phyloP scores from a whole-genome alignment of 2,797 vertebrate species.

The Muscicapa striata region DNA sequence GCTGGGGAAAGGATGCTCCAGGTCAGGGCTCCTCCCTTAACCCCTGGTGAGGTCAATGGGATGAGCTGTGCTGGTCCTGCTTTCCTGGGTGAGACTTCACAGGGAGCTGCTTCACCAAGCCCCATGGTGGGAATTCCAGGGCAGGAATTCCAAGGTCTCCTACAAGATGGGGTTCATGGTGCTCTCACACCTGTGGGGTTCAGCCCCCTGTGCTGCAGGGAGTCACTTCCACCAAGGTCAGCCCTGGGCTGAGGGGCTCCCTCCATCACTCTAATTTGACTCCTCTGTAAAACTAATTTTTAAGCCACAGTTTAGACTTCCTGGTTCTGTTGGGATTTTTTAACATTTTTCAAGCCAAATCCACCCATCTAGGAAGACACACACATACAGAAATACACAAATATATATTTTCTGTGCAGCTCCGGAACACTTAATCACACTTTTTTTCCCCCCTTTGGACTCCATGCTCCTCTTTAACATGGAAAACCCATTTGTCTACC shows the following conservation, averaged over 20 bases:
- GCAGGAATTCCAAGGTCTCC: not conserved
- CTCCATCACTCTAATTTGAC: not conserved
- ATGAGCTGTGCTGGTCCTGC: not conserved
- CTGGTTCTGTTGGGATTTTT: not conserved
- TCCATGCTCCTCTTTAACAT: not conserved
- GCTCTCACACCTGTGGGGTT: not conserved
- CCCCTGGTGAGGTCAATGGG: not conserved
- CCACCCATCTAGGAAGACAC: not conserved
- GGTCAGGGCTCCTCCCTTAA: constrained; percentile 20
- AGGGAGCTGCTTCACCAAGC: not conserved
- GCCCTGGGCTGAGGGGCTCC: not conserved
- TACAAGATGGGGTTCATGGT: not conserved
- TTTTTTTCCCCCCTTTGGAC: not conserved
- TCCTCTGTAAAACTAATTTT: not conserved
- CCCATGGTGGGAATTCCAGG: not conserved
- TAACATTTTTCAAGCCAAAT: not conserved
- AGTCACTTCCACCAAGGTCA: not conserved
- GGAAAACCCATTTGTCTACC: not conserved
- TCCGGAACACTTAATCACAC: not conserved
- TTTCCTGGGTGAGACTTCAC: not conserved
- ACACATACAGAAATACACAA: not conserved
- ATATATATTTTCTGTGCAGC: not conserved
- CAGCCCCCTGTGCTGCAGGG: not conserved
- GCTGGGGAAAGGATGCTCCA: not conserved
- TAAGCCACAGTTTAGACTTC: not conserved